These are phyloP conservation scores for Meriones psammophilus DNA, from an alignment of 2,797 vertebrate genomes.

Conservation along the genomic window DNA sequence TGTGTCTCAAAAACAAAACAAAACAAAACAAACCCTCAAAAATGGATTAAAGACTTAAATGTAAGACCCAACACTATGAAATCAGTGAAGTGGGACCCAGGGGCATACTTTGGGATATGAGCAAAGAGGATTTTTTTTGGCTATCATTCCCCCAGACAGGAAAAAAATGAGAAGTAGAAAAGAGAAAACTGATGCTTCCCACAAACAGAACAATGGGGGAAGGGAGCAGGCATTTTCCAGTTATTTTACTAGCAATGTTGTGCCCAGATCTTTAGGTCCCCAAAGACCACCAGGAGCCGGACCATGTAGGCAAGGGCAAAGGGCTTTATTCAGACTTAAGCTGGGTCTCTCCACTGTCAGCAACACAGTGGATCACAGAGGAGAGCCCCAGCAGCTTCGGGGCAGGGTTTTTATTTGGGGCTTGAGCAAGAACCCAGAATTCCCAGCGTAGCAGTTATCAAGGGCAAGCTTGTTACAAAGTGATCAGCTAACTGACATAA, in stretches of 20 bases:
- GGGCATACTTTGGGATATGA: background rate
- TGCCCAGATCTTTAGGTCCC: too few relatives aligned
- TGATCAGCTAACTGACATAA: too few relatives aligned
- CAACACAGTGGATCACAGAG: too few relatives aligned
- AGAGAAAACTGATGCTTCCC: background rate
- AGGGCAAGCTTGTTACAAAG: too few relatives aligned
- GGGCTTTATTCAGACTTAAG: too few relatives aligned
- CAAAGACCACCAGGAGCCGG: too few relatives aligned
- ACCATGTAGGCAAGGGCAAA: too few relatives aligned
- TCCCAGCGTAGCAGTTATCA: too few relatives aligned
- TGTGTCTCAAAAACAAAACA: background rate
- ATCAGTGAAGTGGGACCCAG: background rate
- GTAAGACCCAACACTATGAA: background rate
- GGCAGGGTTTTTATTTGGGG: too few relatives aligned
- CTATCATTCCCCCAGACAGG: background rate
- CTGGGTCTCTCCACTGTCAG: too few relatives aligned
- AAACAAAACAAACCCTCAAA: background rate
- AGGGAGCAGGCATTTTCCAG: background rate
- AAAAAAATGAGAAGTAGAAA: background rate
- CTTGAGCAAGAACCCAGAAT: too few relatives aligned
- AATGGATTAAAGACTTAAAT: background rate
- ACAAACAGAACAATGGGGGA: background rate
- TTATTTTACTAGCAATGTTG: background rate
- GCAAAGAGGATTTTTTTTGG: background rate
- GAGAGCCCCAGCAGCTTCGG: too few relatives aligned